phyloP scores from a whole-genome alignment of 2,113 vertebrate species.

The Chaenogobius annularis region DNA sequence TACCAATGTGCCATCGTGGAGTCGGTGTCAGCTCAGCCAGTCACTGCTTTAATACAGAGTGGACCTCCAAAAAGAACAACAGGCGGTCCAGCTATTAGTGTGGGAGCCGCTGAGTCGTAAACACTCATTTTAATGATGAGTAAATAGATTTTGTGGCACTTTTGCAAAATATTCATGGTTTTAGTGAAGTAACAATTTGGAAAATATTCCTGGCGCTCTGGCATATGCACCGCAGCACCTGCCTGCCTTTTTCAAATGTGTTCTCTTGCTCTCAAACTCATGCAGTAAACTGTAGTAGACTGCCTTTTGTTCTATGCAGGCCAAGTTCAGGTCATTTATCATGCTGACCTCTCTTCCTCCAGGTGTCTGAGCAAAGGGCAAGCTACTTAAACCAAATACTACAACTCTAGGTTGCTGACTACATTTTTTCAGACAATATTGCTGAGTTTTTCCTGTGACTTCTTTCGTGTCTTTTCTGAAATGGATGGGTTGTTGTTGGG shows the following conservation, averaged over 20 bases:
- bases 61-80: constrained; percentile 40
- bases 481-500: background rate
- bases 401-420: background rate
- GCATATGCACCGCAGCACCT: too few species aligned
- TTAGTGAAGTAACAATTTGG: background rate
- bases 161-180: background rate
- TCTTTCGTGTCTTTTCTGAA: background rate
- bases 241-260: too few species aligned
- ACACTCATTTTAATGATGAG: background rate
- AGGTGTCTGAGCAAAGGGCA: background rate
- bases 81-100: constrained; percentile 31
- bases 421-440: background rate
- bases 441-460: background rate
- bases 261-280: too few species aligned
- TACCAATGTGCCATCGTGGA: constrained; percentile 6
- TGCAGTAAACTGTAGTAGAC: too few species aligned
- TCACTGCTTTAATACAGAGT: constrained; percentile 21
- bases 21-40: constrained; percentile 20
- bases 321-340: background rate
- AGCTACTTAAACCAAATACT: background rate
- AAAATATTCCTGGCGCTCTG: background rate
- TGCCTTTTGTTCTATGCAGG: too few species aligned
- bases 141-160: constrained; percentile 4
- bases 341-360: background rate
- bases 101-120: constrained; percentile 10